These are phyloP conservation scores for Chlorospingus semifuscus DNA, from an alignment of 2,797 vertebrate species.

Conservation along the genomic window DNA sequence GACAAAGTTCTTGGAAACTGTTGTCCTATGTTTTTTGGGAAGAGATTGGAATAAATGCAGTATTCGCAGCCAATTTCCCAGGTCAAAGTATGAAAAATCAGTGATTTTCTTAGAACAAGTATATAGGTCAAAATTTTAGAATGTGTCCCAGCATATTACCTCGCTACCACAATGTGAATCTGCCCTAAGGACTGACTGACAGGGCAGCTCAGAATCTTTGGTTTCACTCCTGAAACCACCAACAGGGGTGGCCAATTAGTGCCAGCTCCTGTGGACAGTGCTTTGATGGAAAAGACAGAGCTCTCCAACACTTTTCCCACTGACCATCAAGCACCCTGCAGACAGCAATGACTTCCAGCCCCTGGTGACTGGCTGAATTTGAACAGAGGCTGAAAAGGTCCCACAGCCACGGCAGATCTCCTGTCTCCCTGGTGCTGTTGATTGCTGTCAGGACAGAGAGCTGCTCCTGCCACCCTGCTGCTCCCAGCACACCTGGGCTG, in stretches of 20 bases:
- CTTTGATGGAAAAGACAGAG: background rate
- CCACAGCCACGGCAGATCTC: background rate
- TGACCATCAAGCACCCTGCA: background rate
- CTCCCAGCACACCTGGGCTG: background rate
- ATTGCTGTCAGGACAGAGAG: background rate
- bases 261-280: background rate
- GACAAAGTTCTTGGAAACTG: background rate
- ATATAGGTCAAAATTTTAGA: background rate
- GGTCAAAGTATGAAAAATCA: background rate
- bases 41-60: background rate
- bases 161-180: background rate
- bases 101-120: background rate
- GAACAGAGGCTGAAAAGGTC: background rate
- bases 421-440: background rate
- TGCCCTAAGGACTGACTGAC: background rate
- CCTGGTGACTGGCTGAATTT: background rate
- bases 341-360: background rate
- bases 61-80: background rate
- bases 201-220: background rate
- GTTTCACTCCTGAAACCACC: background rate
- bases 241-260: background rate
- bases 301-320: background rate
- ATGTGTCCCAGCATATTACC: fast-evolving
- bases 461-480: background rate
- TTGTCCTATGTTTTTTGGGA: background rate